Evolutionary conservation across 2,797 vertebrate species (phyloP), one percentile per base, ranked within the genome.

Genomic region (Pipistrellus pipistrellus): DNA sequence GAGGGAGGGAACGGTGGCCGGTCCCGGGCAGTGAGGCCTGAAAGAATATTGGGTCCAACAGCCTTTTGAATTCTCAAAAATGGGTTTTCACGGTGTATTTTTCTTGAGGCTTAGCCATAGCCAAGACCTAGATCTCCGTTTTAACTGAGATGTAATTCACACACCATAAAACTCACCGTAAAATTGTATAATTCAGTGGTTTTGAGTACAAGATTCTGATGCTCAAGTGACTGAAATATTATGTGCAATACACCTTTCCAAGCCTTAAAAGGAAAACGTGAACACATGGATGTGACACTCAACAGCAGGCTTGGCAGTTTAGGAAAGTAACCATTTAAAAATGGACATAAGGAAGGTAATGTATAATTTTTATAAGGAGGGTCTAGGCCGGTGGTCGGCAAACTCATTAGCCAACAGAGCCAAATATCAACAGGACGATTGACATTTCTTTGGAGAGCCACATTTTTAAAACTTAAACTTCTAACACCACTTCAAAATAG

Each of bases 101-200:
- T 84, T 73, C n/a, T 83, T 86, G 17, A 71, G 41, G 78, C 93
- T 90, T 41, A 83, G n/a, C 25, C 51, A 91, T 4, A 90, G 13
- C 7, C 44, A 75, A 80, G 62, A 18, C 81, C 46, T 80, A 69
- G 11, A 55, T 18, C 17, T 44, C 68, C 21, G 9, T 53, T 93
- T 64, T 25, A 57, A 83, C 25, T 59, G 46, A 82, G 20, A 78
- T 85, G 35, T 35, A 83, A 94, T 59, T 81, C n/a, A 93, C 6
- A 23, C 5, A n/a, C 27, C 66, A 64, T 92, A 84, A 95, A 75
- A 78, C 51, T 35, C 25, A 75, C n/a, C n/a, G 32, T 80, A 66
- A 88, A 91, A 83, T 23, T 38, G 18, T 41, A 64, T 10, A 46
- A 78, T 48, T 77, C 9, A 20, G 71, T 80, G n/a, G 8, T n/a